These are phyloP conservation scores for Plectrocnemia conspersa DNA, from an alignment of 1,140 invertebrate species.

Conservation along the genomic window DNA sequence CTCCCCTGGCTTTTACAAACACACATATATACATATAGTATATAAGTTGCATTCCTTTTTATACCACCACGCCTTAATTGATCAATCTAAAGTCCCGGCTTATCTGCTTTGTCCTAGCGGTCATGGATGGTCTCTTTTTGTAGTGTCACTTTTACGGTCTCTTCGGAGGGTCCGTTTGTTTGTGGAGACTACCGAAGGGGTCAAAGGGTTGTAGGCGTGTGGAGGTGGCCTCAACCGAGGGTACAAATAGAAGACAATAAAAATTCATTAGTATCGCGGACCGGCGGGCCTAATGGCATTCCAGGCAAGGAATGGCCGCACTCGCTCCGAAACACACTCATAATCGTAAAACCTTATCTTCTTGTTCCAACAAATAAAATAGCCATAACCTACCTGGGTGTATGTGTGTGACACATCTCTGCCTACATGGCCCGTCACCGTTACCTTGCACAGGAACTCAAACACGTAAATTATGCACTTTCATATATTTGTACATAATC, in stretches of 20 bases:
- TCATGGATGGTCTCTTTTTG: too few relatives aligned
- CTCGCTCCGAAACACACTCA: not conserved
- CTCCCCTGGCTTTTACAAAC: not conserved
- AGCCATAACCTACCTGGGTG: constrained; percentile 16
- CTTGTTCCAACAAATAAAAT: constrained; percentile 23
- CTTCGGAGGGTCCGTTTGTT: constrained; percentile 1
- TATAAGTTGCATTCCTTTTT: constrained; percentile 14
- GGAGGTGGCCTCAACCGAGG: not conserved
- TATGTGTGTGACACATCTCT: too few relatives aligned
- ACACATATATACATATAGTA: constrained; percentile 12
- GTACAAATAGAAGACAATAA: constrained; percentile 19
- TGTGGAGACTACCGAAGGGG: too few relatives aligned
- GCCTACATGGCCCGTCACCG: constrained; percentile 1
- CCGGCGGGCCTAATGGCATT: constrained; percentile 19
- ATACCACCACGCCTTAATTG: constrained; percentile 16
- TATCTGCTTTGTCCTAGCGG: constrained; percentile 12
- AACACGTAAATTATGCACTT: not conserved
- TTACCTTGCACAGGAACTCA: not conserved
- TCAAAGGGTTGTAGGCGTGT: too few relatives aligned
- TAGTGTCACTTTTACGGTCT: constrained; percentile 15
- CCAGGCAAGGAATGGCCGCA: constrained; percentile 11
- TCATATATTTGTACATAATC: not conserved
- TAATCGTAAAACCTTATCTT: constrained; percentile 21
- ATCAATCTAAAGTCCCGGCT: constrained; percentile 18
- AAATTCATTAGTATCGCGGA: constrained; percentile 19